These are phyloP conservation scores for Pluvialis apricaria DNA, from an alignment of 2,113 vertebrate species.

Conservation along the genomic window DNA sequence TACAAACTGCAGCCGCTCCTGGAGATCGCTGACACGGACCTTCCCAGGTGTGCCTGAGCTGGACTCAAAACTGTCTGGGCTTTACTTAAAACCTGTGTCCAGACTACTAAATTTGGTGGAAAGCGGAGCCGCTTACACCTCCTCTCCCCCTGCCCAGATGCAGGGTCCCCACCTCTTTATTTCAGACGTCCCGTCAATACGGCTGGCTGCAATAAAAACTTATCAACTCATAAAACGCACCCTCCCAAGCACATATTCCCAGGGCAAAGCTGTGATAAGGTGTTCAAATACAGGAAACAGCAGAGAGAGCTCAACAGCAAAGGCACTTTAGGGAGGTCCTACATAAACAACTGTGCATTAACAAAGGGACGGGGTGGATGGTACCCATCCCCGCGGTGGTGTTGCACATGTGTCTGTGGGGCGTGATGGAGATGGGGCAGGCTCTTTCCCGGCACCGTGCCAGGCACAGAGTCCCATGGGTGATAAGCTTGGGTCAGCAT, in stretches of 20 bases:
- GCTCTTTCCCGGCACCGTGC: neutral
- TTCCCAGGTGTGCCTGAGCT: neutral
- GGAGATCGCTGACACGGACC: neutral
- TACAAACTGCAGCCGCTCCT: neutral
- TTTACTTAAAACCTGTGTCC: neutral
- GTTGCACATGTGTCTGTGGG: neutral
- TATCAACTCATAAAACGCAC: slow-evolving; percentile 10
- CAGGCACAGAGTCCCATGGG: neutral
- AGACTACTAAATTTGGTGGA: neutral
- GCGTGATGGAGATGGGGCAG: neutral
- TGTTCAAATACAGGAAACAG: slow-evolving; percentile 13
- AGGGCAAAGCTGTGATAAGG: neutral
- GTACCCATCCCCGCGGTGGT: neutral
- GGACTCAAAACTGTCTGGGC: neutral
- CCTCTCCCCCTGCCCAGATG: accelerated
- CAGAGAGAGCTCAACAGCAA: neutral
- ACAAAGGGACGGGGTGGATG: accelerated
- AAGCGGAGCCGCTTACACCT: neutral
- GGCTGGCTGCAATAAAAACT: slow-evolving; percentile 9
- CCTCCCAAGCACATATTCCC: neutral
- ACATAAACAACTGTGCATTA: neutral
- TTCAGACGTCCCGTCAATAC: neutral
- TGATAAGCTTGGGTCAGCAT: neutral
- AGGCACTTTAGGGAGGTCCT: neutral
- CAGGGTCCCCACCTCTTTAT: neutral